A percentile compares a stretch with the other conserved stretches of the same genome.
Conservation (phyloP, 2,797 vertebrate genomes). For the Pithecia hirsuta region DNA sequence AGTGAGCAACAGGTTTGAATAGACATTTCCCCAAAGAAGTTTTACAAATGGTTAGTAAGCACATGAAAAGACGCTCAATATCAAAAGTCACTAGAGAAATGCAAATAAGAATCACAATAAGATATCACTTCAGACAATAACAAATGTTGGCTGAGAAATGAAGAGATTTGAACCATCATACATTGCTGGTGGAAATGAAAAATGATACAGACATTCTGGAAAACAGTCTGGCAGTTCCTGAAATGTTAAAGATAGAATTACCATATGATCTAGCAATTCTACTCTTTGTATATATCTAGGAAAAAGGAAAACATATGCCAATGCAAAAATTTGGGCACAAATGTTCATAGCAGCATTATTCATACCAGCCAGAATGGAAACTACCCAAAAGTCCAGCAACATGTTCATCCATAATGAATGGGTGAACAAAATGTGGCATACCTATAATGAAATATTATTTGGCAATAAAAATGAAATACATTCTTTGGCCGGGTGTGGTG, state of each 20-base stretch:
- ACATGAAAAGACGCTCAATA: not conserved
- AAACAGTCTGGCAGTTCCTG: not conserved
- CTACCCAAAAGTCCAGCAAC: not conserved
- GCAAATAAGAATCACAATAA: not conserved
- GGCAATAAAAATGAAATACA: not conserved
- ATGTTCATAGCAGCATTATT: not conserved
- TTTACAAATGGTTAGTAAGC: not conserved
- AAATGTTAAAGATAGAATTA: not conserved
- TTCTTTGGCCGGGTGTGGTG: too few species aligned
- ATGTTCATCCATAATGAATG: not conserved
- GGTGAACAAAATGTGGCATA: not conserved
- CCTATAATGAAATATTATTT: slow-evolving; percentile 11
- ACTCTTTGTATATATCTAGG: not conserved
- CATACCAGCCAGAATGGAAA: not conserved
- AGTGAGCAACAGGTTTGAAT: not conserved
- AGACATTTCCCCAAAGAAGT: slow-evolving; percentile 3
- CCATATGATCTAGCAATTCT: not conserved
- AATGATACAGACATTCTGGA: not conserved
- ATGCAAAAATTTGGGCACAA: not conserved
- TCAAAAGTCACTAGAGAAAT: not conserved
- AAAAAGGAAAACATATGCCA: not conserved
- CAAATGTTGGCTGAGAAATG: not conserved
- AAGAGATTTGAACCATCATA: not conserved
- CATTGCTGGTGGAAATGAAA: not conserved
- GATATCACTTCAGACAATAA: not conserved